Evolutionary conservation across 2,888 invertebrate genomes (phyloP).

Genomic region (Sialis fuliginosa): DNA sequence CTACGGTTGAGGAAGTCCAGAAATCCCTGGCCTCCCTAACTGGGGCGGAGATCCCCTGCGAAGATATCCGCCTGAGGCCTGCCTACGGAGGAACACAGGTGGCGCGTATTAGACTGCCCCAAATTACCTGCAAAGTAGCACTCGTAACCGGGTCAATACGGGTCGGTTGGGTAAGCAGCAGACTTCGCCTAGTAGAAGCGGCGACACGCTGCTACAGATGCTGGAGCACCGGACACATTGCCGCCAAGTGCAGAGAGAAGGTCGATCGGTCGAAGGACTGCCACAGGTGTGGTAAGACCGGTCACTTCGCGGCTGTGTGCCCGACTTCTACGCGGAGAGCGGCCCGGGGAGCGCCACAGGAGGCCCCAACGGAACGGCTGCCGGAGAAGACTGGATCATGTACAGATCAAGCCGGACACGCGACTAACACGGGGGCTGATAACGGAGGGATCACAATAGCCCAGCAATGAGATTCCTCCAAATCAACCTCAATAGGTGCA

Average conservation of each 20-base stretch:
- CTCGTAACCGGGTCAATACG: not conserved
- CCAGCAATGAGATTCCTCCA: not conserved
- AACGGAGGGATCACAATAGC: no score
- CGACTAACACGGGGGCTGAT: not conserved
- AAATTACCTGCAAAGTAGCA: not conserved
- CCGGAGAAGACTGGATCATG: no score
- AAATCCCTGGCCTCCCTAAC: not conserved
- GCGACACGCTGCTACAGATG: not conserved
- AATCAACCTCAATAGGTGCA: not conserved
- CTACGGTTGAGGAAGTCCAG: not conserved
- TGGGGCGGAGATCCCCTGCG: no score
- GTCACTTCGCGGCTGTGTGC: not conserved
- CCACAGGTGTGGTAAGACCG: not conserved
- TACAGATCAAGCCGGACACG: no score
- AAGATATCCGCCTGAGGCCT: not conserved
- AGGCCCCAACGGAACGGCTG: not conserved
- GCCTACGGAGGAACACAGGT: not conserved
- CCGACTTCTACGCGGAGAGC: no score
- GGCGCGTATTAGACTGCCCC: not conserved
- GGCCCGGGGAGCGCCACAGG: not conserved
- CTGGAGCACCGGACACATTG: not conserved
- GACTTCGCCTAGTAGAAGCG: not conserved
- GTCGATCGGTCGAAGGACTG: not conserved
- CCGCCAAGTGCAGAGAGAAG: not conserved
- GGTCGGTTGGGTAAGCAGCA: not conserved